Conservation (phyloP, 2,888 invertebrate species). For the Metopia argyrocephala region DNA sequence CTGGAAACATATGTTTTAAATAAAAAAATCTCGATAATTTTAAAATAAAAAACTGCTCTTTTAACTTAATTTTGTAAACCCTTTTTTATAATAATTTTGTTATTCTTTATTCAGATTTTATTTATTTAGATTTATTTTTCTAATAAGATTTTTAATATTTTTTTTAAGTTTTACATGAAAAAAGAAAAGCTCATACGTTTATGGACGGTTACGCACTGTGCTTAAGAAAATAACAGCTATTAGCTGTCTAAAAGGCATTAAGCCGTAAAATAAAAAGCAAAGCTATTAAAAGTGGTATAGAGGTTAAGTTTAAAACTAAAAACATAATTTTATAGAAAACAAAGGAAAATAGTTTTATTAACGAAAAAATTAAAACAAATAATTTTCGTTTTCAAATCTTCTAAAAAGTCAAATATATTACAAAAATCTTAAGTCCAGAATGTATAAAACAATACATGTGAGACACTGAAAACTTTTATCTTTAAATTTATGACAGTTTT, state of each 20-base stretch:
- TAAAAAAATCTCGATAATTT: no score
- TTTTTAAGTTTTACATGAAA: neutral
- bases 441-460: no score
- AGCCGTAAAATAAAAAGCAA: constrained; percentile 58
- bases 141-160: neutral
- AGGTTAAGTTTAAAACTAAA: neutral
- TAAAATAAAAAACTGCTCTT: no score
- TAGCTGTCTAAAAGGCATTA: constrained; percentile 68
- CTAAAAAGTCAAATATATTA: no score
- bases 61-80: neutral
- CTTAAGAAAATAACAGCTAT: constrained; percentile 66
- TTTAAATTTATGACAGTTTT: no score
- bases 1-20: no score
- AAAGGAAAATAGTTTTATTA: no score
- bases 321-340: no score
- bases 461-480: no score
- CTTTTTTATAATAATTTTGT: neutral
- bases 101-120: neutral
- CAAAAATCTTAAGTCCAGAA: no score
- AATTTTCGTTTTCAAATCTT: neutral
- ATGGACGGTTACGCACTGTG: constrained; percentile 66
- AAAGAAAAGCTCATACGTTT: neutral
- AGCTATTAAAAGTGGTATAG: constrained; percentile 11
- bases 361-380: neutral
- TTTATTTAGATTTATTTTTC: neutral